These are phyloP conservation scores for Dolichopus griseipennis DNA, from an alignment of 2,888 invertebrate species.

Conservation along the genomic window DNA sequence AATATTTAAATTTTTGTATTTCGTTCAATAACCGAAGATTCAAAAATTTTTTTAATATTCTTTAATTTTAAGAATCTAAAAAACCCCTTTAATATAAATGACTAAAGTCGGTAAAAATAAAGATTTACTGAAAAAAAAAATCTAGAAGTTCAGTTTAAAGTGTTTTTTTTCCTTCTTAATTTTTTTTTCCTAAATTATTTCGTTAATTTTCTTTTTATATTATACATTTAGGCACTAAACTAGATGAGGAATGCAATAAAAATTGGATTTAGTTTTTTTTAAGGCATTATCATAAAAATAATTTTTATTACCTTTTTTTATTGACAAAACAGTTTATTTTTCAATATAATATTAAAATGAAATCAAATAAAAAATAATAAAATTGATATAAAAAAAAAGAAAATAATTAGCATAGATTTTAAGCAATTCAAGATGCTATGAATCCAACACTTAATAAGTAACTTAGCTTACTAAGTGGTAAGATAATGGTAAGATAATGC, in stretches of 20 bases:
- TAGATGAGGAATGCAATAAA: background rate
- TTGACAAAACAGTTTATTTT: conserved; percentile 3
- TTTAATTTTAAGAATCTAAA: background rate
- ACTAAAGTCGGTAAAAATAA: no score
- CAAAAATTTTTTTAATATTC: background rate
- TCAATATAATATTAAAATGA: background rate
- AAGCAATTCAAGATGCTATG: no score
- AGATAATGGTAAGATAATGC: no score
- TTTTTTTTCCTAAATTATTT: background rate
- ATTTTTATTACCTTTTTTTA: background rate
- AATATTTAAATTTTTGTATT: conserved; percentile 6
- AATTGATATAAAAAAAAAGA: background rate
- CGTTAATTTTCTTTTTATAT: no score
- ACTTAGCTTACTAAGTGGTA: no score
- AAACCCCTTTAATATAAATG: no score
- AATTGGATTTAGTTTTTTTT: background rate
- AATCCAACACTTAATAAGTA: no score
- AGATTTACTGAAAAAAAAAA: background rate
- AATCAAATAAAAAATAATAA: conserved; percentile 1
- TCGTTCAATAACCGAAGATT: background rate
- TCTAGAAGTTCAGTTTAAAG: background rate
- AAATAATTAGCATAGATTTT: background rate
- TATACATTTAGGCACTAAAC: background rate
- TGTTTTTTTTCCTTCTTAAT: background rate
- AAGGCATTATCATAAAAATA: background rate